These are phyloP conservation scores for Catagonus wagneri DNA, from an alignment of 2,113 vertebrate species.

Conservation along the genomic window DNA sequence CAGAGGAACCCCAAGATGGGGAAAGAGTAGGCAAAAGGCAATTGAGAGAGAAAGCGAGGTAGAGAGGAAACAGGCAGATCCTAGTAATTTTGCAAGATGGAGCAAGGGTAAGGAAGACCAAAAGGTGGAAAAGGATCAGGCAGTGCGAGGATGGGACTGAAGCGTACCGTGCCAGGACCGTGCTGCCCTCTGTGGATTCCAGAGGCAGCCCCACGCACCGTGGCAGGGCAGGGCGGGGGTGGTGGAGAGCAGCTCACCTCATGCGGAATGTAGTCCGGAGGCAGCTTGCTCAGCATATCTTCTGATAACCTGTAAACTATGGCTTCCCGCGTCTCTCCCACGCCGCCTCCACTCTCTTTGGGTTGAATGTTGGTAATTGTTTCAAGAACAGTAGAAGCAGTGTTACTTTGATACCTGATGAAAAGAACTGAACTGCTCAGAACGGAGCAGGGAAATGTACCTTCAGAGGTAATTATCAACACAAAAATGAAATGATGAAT, in stretches of 20 bases:
- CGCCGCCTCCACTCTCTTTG: conserved; percentile 87
- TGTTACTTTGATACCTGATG: conserved; percentile 89
- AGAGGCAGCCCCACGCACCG: fast-evolving
- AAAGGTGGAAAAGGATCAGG: too few species aligned
- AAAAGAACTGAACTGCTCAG: conserved; percentile 44
- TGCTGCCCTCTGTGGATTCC: neutral
- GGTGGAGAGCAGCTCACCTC: conserved; percentile 82
- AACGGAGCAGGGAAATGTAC: neutral
- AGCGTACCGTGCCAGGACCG: fast-evolving
- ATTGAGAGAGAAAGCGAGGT: neutral
- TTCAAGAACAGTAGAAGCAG: conserved; percentile 87
- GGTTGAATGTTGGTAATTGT: conserved; percentile 90
- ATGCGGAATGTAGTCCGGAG: conserved; percentile 87
- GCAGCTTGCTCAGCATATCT: conserved; percentile 90
- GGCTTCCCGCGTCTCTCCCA: conserved; percentile 89
- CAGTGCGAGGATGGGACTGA: neutral
- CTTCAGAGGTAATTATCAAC: neutral
- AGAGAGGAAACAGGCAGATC: neutral
- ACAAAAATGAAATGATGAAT: neutral
- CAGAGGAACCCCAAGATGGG: neutral
- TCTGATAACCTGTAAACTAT: conserved; percentile 87
- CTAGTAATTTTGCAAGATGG: neutral
- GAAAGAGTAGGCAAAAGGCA: neutral
- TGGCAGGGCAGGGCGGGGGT: too few species aligned
- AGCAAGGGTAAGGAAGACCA: neutral